Percentiles rank a stretch among this genome's conserved stretches.
These are phyloP conservation scores for Anguilla anguilla DNA, from an alignment of 2,797 vertebrate species.

Conservation along the genomic window DNA sequence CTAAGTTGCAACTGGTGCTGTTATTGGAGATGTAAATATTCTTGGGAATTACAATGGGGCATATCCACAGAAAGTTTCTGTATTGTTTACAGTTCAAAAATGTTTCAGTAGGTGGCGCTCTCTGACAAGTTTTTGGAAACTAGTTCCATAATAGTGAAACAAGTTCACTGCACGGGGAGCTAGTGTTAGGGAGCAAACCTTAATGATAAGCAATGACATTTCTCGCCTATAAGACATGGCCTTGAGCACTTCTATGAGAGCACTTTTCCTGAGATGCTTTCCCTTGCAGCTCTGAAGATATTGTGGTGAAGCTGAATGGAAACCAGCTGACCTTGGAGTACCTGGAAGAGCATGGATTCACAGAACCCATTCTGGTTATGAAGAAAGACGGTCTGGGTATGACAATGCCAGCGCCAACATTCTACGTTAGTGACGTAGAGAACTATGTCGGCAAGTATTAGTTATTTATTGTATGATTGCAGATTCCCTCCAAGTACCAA, in stretches of 20 bases:
- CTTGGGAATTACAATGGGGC: neutral
- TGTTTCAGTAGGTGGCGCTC: constrained; percentile 58
- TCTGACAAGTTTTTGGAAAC: constrained; percentile 33
- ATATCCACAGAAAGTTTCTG: neutral
- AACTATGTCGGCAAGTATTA: constrained; percentile 88
- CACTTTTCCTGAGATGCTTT: constrained; percentile 13
- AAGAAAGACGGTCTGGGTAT: constrained; percentile 93
- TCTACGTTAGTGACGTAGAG: constrained; percentile 97
- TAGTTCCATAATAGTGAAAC: neutral
- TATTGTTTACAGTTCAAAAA: constrained; percentile 21
- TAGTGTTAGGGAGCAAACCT: neutral
- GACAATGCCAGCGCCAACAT: constrained; percentile 89
- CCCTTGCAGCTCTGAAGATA: constrained; percentile 84
- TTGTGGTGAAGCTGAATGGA: constrained; percentile 86
- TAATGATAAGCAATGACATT: neutral
- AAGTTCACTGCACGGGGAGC: neutral
- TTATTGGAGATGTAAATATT: neutral
- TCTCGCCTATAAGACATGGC: neutral
- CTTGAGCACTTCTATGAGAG: neutral
- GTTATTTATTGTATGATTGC: neutral
- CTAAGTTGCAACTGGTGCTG: neutral
- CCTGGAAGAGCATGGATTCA: constrained; percentile 92
- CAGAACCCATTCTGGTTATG: constrained; percentile 88
- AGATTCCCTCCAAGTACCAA: neutral
- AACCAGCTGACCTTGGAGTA: constrained; percentile 86